Evolutionary conservation across 2,888 invertebrate genomes (phyloP), one percentile per base, ranked within the genome.

Genomic region (Dicyrtomina minuta): DNA sequence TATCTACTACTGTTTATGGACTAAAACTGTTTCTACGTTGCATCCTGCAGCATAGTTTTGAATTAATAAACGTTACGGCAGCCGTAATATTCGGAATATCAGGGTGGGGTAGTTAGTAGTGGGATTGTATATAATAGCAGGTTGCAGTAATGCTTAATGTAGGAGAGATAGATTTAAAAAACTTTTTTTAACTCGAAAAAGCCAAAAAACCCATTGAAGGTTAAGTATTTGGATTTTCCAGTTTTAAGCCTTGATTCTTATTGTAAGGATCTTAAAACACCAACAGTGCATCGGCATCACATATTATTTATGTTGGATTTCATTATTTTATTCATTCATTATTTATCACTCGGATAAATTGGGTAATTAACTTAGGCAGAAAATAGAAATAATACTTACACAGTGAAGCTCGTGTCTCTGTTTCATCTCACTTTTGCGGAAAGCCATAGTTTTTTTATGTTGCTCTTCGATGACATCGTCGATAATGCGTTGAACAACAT

Each of bases 391-490:
- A 33, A 5, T 6, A 61, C 27, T 61, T 33, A 64, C 64, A 33
- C 53, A 64, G 51, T 71, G 69, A n/a, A 77, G 72, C 22, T 72
- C 69, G n/a, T 65, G 67, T 51, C 77, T 60, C 65, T 77, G 77
- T 33, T 66, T 62, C 5, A 72, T 70, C 53, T 77, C 77, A 10
- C 70, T 66, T 41, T 69, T 70, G 26, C 75, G 56, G 41, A 69
- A 70, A 55, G 66, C 75, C 65, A 61, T 72, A 6, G 65, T 71
- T 67, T 74, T 75, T 53, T 74, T 65, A 61, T 76, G 73, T 53
- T 77, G 75, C 53, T 75, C 77, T 68, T 76, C 75, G 66, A 77
- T 75, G 46, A 76, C 73, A 53, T 70, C 68, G 65, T 77, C 75
- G 65, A 76, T 74, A 66, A 77, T 66, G 17, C 66, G 61, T 66